A percentile compares a stretch with the other conserved stretches of the same genome.
These are phyloP conservation scores for Mimumesa dahlbomi DNA, from an alignment of 2,888 invertebrate species.

Conservation along the genomic window DNA sequence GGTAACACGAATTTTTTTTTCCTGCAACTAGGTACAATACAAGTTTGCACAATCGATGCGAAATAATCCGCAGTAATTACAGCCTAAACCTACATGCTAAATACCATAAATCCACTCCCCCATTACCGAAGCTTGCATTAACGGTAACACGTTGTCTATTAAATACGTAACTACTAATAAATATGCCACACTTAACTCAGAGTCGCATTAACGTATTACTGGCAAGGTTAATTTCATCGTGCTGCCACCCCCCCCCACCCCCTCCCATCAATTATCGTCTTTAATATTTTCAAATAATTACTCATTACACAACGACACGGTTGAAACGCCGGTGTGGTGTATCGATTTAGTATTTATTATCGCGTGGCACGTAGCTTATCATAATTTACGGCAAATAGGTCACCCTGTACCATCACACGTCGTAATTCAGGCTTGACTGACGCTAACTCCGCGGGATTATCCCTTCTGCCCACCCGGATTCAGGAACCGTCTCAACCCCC, in stretches of 20 bases:
- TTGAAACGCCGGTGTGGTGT: conserved; percentile 34
- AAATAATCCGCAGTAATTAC: background rate
- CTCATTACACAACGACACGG: conserved; percentile 26
- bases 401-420: conserved; percentile 59
- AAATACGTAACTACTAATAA: conserved; percentile 22
- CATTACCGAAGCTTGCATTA: background rate
- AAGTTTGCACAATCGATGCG: no score
- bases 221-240: conserved; percentile 44
- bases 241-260: no score
- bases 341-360: conserved; percentile 67
- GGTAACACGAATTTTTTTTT: no score
- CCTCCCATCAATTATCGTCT: conserved; percentile 35
- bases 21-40: no score
- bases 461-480: conserved; percentile 64
- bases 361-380: conserved; percentile 65
- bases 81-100: background rate
- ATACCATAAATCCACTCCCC: background rate
- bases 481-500: conserved; percentile 35
- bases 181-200: conserved; percentile 34
- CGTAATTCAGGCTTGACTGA: conserved; percentile 77
- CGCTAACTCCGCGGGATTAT: conserved; percentile 76
- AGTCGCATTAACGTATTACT: conserved; percentile 33
- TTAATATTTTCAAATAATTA: conserved; percentile 39
- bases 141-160: conserved; percentile 1
- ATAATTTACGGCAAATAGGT: conserved; percentile 76